Evolutionary conservation across 2,888 invertebrate species (phyloP).

Genomic region (Oscheius sp.): DNA sequence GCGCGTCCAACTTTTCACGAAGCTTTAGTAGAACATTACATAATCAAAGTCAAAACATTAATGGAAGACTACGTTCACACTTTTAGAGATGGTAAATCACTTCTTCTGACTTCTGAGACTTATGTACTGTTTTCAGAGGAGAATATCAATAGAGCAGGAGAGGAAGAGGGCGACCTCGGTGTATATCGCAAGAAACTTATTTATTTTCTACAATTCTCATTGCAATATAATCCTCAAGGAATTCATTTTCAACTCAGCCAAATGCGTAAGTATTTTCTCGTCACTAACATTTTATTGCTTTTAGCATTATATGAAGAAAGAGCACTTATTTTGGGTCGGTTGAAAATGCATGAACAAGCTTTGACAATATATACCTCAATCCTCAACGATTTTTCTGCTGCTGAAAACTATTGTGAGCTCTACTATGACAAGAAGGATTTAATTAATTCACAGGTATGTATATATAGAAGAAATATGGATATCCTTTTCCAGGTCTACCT

Average conservation of each 20-base stretch:
- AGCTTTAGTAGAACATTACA: conserved; percentile 86
- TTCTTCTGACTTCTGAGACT: background rate
- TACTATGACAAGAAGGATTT: conserved; percentile 61
- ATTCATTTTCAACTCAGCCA: conserved; percentile 57
- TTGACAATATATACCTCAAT: conserved; percentile 89
- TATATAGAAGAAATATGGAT: background rate
- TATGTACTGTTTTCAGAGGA: conserved; percentile 68
- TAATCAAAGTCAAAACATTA: conserved; percentile 77
- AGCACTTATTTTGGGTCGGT: conserved; percentile 88
- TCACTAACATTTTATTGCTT: conserved; percentile 24
- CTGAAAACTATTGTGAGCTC: conserved; percentile 81
- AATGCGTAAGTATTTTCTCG: conserved; percentile 37
- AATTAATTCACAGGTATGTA: conserved; percentile 55
- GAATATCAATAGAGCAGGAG: conserved; percentile 70
- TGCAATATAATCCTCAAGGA: conserved; percentile 59
- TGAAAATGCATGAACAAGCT: conserved; percentile 90
- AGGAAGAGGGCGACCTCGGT: conserved; percentile 74
- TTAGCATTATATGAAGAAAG: conserved; percentile 86
- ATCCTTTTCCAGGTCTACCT: conserved; percentile 76
- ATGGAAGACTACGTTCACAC: conserved; percentile 71
- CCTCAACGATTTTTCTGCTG: conserved; percentile 83
- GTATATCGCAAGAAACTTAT: conserved; percentile 77
- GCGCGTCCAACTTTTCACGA: conserved; percentile 87
- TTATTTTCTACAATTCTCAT: conserved; percentile 56
- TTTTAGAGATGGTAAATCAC: conserved; percentile 66